A percentile compares a stretch with the other conserved stretches of the same genome.
phyloP scores from a whole-genome alignment of 2,888 invertebrate genomes.

The Erynnis tages region DNA sequence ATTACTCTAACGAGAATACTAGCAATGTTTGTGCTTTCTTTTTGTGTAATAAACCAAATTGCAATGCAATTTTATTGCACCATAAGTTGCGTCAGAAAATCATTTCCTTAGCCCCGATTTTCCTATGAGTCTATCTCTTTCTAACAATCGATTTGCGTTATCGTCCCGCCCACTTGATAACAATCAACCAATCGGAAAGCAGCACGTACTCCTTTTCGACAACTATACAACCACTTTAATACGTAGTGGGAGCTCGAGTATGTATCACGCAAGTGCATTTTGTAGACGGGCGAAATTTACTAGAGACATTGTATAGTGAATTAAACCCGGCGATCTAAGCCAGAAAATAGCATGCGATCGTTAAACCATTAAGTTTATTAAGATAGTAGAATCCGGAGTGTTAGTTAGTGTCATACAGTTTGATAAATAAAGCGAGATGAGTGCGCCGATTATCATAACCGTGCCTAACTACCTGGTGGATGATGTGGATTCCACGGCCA shows the following conservation, averaged over 20 bases:
- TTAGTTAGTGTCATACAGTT: conserved; percentile 38
- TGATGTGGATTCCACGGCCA: conserved; percentile 60
- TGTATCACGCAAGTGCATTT: conserved; percentile 63
- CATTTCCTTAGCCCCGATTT: conserved; percentile 4
- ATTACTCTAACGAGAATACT: no score
- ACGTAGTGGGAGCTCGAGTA: conserved; percentile 57
- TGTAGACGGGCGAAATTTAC: conserved; percentile 49
- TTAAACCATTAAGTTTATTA: conserved; percentile 36
- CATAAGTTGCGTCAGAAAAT: conserved; percentile 19
- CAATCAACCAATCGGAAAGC: conserved; percentile 52
- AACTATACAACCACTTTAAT: conserved; percentile 49
- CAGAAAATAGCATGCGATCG: conserved; percentile 54
- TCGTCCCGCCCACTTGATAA: conserved; percentile 45
- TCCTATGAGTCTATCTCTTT: conserved; percentile 38
- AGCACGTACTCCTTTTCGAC: conserved; percentile 66
- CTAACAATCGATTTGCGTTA: conserved; percentile 33
- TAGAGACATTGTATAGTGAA: conserved; percentile 44
- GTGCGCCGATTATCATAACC: conserved; percentile 76
- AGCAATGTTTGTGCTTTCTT: no score
- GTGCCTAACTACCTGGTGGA: conserved; percentile 73
- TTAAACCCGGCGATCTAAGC: conserved; percentile 34
- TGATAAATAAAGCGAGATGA: conserved; percentile 53
- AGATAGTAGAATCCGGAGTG: conserved; percentile 34
- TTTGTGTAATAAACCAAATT: not conserved
- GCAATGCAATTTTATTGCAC: not conserved